phyloP scores from a whole-genome alignment of 2,888 invertebrate species.

The Sphaerophoria taeniata region DNA sequence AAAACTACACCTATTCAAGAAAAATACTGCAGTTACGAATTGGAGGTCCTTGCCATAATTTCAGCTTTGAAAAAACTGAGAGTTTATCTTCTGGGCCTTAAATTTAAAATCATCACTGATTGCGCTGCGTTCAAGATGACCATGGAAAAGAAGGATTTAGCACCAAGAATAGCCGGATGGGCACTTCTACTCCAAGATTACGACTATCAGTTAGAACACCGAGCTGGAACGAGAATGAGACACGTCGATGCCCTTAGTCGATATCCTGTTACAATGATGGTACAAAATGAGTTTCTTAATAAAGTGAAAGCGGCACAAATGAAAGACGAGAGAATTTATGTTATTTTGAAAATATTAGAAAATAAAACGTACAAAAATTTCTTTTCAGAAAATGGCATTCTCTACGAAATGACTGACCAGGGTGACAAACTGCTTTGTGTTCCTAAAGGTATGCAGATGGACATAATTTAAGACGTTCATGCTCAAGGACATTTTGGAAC shows the following conservation, averaged over 20 bases:
- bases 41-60: not conserved
- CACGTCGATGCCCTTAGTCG: constrained; percentile 24
- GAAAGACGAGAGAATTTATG: too few relatives aligned
- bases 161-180: constrained; percentile 33
- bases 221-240: constrained; percentile 20
- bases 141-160: constrained; percentile 20
- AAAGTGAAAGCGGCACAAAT: too few relatives aligned
- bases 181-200: constrained; percentile 26
- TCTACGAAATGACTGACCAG: not conserved
- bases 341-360: too few relatives aligned
- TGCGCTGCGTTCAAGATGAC: constrained; percentile 46
- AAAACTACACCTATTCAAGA: not conserved
- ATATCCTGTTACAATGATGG: not conserved
- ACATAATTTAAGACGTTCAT: constrained; percentile 25
- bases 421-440: constrained; percentile 19
- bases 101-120: constrained; percentile 22
- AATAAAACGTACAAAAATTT: too few relatives aligned
- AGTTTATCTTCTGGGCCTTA: not conserved
- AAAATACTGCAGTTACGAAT: constrained; percentile 18
- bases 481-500: constrained; percentile 37
- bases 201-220: not conserved
- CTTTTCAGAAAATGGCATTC: not conserved
- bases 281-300: too few relatives aligned
- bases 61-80: not conserved
- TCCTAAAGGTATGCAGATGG: constrained; percentile 17